phyloP scores from a whole-genome alignment of 2,888 invertebrate species.

The Meteorus colon region DNA sequence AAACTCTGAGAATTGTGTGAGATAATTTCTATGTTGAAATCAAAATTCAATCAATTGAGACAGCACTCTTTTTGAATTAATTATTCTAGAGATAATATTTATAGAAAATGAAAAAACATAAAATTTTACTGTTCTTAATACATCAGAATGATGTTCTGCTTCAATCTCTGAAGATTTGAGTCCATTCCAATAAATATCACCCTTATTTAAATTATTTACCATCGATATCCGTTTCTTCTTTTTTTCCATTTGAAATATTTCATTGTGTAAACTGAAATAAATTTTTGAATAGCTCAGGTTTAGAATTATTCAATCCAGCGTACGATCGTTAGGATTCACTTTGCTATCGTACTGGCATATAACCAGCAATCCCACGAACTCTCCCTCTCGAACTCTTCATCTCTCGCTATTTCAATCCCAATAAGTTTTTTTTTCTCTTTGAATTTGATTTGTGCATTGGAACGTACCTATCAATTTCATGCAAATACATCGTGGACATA shows the following conservation, averaged over 20 bases:
- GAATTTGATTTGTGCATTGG: constrained; percentile 6
- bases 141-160: no score
- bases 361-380: constrained; percentile 32
- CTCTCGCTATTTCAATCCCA: not conserved
- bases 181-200: no score
- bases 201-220: not conserved
- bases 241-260: not conserved
- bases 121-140: no score
- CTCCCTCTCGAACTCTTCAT: not conserved
- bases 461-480: constrained; percentile 24
- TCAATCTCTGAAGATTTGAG: no score
- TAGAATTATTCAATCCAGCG: constrained; percentile 63
- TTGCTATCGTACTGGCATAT: constrained; percentile 54
- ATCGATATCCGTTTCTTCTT: not conserved
- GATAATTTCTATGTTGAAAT: no score
- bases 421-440: not conserved
- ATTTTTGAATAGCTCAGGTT: constrained; percentile 54
- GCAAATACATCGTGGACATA: constrained; percentile 32
- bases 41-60: no score
- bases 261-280: not conserved
- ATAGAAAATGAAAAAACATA: no score
- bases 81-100: no score
- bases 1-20: no score
- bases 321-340: constrained; percentile 66
- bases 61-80: no score